Evolutionary conservation across 2,888 invertebrate genomes (phyloP).

Genomic region (Sesia apiformis): DNA sequence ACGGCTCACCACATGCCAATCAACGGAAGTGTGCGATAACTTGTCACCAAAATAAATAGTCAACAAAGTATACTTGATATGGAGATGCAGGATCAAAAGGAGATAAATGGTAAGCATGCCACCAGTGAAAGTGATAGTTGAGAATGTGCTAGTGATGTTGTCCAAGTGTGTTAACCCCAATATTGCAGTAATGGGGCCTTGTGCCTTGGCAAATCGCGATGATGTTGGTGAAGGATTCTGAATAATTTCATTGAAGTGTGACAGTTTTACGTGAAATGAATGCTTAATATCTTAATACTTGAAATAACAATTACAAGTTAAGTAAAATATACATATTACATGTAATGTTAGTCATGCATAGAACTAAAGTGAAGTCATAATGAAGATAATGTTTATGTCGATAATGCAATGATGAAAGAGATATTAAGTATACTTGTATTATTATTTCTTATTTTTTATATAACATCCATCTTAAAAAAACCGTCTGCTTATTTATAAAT

Average conservation of each 20-base stretch:
- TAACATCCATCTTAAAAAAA: too few relatives aligned
- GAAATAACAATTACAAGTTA: too few relatives aligned
- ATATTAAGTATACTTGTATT: too few relatives aligned
- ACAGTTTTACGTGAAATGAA: too few relatives aligned
- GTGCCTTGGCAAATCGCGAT: constrained; percentile 7
- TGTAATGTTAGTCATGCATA: too few relatives aligned
- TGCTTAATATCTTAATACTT: too few relatives aligned
- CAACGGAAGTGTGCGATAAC: constrained; percentile 12
- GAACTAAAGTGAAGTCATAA: too few relatives aligned
- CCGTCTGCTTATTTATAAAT: too few relatives aligned
- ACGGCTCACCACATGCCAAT: constrained; percentile 6
- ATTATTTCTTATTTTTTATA: too few relatives aligned
- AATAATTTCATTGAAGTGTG: background rate
- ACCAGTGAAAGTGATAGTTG: constrained; percentile 30
- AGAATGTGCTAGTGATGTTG: background rate
- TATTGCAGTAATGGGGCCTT: constrained; percentile 6
- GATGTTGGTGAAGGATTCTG: constrained; percentile 12
- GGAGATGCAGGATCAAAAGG: constrained; percentile 33
- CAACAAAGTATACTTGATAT: constrained; percentile 17
- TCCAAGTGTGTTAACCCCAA: constrained; percentile 20
- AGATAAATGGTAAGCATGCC: constrained; percentile 25
- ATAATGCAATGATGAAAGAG: too few relatives aligned
- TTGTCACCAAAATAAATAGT: constrained; percentile 8
- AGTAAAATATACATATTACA: too few relatives aligned
- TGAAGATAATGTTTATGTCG: too few relatives aligned